These are phyloP conservation scores for Rosalia funebris DNA, from an alignment of 2,888 invertebrate genomes.

Conservation along the genomic window DNA sequence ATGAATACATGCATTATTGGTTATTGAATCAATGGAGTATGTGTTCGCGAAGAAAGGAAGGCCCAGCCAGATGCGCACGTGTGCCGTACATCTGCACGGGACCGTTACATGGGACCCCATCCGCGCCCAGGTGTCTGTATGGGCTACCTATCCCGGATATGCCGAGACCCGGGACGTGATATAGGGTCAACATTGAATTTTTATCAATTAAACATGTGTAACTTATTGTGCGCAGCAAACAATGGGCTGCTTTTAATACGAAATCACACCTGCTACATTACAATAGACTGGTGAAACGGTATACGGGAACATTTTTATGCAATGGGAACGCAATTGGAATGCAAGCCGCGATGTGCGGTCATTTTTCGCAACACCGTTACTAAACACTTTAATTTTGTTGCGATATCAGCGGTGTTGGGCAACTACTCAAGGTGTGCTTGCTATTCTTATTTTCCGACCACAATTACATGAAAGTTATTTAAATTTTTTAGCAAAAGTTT, in stretches of 20 bases:
- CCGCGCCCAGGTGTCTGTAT: constrained; percentile 53
- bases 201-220: constrained; percentile 40
- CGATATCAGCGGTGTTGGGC: constrained; percentile 11
- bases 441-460: too few relatives aligned
- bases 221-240: constrained; percentile 35
- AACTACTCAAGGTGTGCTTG: constrained; percentile 31
- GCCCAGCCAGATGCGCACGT: constrained; percentile 57
- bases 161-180: constrained; percentile 13
- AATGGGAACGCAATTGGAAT: too few relatives aligned
- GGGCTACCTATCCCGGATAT: constrained; percentile 43
- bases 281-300: constrained; percentile 32
- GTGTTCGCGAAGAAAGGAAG: constrained; percentile 42
- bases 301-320: constrained; percentile 31
- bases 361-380: constrained; percentile 29
- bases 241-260: constrained; percentile 28
- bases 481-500: too few relatives aligned
- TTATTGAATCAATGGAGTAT: constrained; percentile 37
- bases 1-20: constrained; percentile 40
- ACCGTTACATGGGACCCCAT: constrained; percentile 51
- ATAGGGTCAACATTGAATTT: constrained; percentile 33
- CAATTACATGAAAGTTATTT: too few relatives aligned
- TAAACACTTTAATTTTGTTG: constrained; percentile 16
- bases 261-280: constrained; percentile 43
- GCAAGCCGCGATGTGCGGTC: constrained; percentile 23
- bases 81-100: constrained; percentile 53